phyloP scores from a whole-genome alignment of 1,140 invertebrate genomes.

The Penaeus chinensis region DNA sequence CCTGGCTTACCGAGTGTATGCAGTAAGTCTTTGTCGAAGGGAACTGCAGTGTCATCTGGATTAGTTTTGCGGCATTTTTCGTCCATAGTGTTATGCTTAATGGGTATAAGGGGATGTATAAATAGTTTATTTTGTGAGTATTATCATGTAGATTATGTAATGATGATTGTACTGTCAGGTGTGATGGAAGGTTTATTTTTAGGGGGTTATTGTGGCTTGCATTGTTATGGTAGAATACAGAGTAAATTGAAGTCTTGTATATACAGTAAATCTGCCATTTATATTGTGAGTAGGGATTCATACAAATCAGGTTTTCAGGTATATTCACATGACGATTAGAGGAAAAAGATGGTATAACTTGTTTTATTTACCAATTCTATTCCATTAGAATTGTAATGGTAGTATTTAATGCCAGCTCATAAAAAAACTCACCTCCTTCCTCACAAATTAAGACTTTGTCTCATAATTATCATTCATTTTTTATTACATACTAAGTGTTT shows the following conservation, averaged over 20 bases:
- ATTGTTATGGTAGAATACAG: background rate
- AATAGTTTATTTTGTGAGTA: background rate
- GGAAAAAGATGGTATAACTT: too few relatives aligned
- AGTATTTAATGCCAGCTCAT: too few relatives aligned
- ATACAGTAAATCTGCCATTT: too few relatives aligned
- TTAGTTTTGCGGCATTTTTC: background rate
- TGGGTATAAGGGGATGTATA: background rate
- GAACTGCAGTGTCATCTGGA: background rate
- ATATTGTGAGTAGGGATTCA: too few relatives aligned
- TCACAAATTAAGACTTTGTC: too few relatives aligned
- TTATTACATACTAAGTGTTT: background rate
- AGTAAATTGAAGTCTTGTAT: background rate
- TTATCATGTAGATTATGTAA: background rate
- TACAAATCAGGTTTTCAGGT: too few relatives aligned
- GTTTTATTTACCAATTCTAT: too few relatives aligned
- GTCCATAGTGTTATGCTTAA: background rate
- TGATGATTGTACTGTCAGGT: too few relatives aligned
- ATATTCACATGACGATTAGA: too few relatives aligned
- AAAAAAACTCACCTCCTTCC: too few relatives aligned
- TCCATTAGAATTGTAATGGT: too few relatives aligned
- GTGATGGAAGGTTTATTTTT: background rate
- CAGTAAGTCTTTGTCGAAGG: slow-evolving; percentile 74
- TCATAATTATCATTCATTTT: too few relatives aligned
- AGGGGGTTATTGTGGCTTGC: background rate
- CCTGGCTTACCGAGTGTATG: slow-evolving; percentile 82